Evolutionary conservation across 2,113 vertebrate genomes (phyloP).

Genomic region (Bambusicola thoracicus): DNA sequence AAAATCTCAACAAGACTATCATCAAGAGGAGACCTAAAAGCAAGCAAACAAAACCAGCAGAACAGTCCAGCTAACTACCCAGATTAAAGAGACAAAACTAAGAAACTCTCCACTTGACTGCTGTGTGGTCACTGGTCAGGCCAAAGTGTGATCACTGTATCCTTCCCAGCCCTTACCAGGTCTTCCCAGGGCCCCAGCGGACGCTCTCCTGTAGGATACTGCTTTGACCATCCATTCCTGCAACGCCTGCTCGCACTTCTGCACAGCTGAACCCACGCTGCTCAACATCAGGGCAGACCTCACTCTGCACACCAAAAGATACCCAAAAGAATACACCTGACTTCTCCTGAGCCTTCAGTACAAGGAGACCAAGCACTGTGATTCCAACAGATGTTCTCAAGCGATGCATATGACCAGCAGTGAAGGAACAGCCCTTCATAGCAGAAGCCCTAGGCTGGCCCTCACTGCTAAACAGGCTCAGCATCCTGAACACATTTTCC

Average conservation of each 20-base stretch:
- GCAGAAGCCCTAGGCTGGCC: neutral
- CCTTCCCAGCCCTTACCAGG: neutral
- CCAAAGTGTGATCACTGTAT: neutral
- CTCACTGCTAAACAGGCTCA: rapidly evolving
- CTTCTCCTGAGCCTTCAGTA: neutral
- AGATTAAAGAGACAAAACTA: neutral
- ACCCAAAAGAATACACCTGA: neutral
- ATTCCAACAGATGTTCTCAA: neutral
- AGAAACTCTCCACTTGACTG: neutral
- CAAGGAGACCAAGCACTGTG: neutral
- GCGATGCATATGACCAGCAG: neutral
- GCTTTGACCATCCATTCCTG: neutral
- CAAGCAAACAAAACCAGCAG: neutral
- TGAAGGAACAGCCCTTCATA: neutral
- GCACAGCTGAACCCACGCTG: neutral
- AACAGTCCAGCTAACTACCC: neutral
- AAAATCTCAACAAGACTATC: neutral
- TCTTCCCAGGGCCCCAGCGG: neutral
- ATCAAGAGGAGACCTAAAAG: neutral
- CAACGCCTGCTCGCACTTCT: neutral
- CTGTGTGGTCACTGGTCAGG: neutral
- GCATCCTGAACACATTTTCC: neutral
- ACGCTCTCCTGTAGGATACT: neutral
- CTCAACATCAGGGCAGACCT: neutral
- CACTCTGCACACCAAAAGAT: neutral